A percentile compares a stretch with the other conserved stretches of the same genome.
Conservation (phyloP, 2,113 vertebrate genomes). For the Vulpes vulpes region DNA sequence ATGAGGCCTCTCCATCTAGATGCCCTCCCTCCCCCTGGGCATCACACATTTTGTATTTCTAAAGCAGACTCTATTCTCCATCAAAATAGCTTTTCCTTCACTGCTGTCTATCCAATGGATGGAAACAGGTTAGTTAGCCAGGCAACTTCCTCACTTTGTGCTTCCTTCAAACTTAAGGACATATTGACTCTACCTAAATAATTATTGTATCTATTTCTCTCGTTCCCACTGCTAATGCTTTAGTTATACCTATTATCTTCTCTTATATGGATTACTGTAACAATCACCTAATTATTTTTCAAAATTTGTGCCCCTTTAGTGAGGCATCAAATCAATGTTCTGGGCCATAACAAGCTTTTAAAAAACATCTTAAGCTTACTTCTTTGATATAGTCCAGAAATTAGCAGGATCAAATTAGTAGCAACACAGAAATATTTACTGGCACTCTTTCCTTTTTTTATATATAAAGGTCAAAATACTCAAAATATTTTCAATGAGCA, state of each 20-base stretch:
- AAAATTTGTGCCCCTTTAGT: neutral
- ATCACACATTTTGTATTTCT: neutral
- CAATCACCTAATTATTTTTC: neutral
- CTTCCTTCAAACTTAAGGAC: neutral
- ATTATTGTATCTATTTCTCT: neutral
- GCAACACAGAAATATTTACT: neutral
- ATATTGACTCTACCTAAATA: neutral
- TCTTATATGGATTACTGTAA: neutral
- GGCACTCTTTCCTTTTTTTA: neutral
- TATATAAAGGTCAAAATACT: neutral
- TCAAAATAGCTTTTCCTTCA: neutral
- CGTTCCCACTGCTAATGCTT: neutral
- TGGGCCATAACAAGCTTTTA: neutral
- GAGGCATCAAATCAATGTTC: neutral
- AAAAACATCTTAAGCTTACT: neutral
- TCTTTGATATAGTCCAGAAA: neutral
- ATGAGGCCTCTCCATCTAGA: neutral
- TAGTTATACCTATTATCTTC: neutral
- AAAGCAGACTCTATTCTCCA: neutral
- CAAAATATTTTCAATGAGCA: slow-evolving; percentile 13
- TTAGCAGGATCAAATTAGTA: neutral
- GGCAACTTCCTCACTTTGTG: neutral
- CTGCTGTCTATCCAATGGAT: neutral
- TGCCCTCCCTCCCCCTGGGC: neutral
- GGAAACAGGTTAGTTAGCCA: neutral